Evolutionary conservation across 2,888 invertebrate species (phyloP).

Genomic region (Limenitis camilla): DNA sequence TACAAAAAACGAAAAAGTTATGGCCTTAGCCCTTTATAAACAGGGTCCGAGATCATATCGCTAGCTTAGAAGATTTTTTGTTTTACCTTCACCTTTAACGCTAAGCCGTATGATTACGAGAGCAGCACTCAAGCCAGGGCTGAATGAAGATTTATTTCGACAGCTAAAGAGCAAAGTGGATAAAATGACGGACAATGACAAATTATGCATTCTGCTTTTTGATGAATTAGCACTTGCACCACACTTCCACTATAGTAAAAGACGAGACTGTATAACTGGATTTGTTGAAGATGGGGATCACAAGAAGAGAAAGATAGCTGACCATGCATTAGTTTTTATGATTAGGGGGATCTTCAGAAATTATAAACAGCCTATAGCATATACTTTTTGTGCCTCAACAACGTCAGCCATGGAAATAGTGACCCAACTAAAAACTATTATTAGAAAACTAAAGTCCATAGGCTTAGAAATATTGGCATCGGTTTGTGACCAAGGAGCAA

Average conservation of each 20-base stretch:
- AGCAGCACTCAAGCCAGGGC: slow-evolving; percentile 13
- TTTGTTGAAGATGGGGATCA: slow-evolving; percentile 10
- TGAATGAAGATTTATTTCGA: slow-evolving; percentile 22
- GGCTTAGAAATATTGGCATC: slow-evolving; percentile 21
- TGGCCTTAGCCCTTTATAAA: slow-evolving; percentile 14
- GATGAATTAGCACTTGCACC: slow-evolving; percentile 9
- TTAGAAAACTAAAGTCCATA: slow-evolving; percentile 8
- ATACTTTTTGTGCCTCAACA: slow-evolving; percentile 19
- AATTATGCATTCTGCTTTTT: background rate
- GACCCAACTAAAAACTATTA: slow-evolving; percentile 5
- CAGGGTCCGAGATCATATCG: slow-evolving; percentile 14
- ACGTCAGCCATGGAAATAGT: slow-evolving; percentile 14
- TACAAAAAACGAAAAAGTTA: slow-evolving; percentile 14
- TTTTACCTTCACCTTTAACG: slow-evolving; percentile 16
- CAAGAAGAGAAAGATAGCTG: slow-evolving; percentile 8
- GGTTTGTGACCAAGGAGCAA: slow-evolving; percentile 22
- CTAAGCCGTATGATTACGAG: slow-evolving; percentile 6
- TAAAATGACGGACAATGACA: slow-evolving; percentile 11
- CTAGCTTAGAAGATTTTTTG: slow-evolving; percentile 14
- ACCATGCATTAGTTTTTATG: slow-evolving; percentile 23
- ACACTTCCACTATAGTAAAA: slow-evolving; percentile 14
- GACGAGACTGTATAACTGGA: slow-evolving; percentile 11
- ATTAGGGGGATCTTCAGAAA: slow-evolving; percentile 17
- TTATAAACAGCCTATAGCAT: slow-evolving; percentile 17
- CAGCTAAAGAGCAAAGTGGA: slow-evolving; percentile 12